These are phyloP conservation scores for Neodiprion pinetum DNA, from an alignment of 1,140 invertebrate genomes.

Conservation along the genomic window DNA sequence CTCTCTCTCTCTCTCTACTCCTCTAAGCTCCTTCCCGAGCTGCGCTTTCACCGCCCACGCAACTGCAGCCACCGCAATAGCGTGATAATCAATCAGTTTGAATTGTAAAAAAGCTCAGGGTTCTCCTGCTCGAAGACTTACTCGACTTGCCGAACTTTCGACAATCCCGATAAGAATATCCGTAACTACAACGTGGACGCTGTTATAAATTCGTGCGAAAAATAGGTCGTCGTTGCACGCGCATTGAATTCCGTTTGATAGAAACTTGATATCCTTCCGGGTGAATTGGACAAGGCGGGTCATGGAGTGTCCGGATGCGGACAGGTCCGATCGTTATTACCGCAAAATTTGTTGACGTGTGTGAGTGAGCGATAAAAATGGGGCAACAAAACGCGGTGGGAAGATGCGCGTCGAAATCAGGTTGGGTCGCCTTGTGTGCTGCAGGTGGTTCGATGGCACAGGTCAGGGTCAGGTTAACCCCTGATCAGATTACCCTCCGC, in stretches of 20 bases:
- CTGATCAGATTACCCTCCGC: slow-evolving; percentile 55
- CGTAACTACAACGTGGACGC: too few relatives aligned
- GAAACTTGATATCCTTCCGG: too few relatives aligned
- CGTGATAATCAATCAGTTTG: too few relatives aligned
- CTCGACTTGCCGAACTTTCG: too few relatives aligned
- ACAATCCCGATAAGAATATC: too few relatives aligned
- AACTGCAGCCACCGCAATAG: too few relatives aligned
- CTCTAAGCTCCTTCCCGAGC: background rate
- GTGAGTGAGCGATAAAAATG: slow-evolving; percentile 19
- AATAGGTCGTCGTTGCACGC: too few relatives aligned
- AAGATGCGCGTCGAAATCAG: slow-evolving; percentile 51
- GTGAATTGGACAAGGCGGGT: background rate
- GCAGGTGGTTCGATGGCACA: slow-evolving; percentile 47
- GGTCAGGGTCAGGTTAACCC: slow-evolving; percentile 62
- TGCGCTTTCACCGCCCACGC: slow-evolving; percentile 10
- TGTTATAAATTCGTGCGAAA: too few relatives aligned
- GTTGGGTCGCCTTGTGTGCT: slow-evolving; percentile 36
- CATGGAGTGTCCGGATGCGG: background rate
- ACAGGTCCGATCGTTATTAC: background rate
- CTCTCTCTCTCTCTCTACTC: background rate
- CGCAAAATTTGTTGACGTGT: slow-evolving; percentile 5
- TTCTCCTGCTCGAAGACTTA: too few relatives aligned
- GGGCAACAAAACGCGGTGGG: slow-evolving; percentile 25
- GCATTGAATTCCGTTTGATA: too few relatives aligned
- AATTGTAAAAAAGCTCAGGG: too few relatives aligned